A percentile compares a stretch with the other conserved stretches of the same genome.
These are phyloP conservation scores for Rhinoderma darwinii DNA, from an alignment of 2,113 vertebrate species.

Conservation along the genomic window DNA sequence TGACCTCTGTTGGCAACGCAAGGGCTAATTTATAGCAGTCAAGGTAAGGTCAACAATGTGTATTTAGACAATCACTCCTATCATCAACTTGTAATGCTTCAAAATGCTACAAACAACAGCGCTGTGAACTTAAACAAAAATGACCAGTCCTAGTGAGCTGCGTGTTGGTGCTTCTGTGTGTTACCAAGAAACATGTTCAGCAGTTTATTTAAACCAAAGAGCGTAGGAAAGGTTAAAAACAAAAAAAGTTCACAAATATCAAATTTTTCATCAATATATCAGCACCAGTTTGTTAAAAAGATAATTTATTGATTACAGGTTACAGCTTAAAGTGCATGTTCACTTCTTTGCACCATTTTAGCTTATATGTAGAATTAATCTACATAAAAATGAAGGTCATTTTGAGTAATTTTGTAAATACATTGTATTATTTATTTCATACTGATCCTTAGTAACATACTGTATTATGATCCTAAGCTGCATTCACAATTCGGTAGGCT, in stretches of 20 bases:
- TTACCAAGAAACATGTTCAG: background rate
- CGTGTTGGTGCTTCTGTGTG: background rate
- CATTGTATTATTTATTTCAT: background rate
- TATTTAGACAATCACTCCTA: background rate
- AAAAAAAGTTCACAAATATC: background rate
- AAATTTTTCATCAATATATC: slow-evolving; percentile 17
- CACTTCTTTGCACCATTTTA: too few species aligned
- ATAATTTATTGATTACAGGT: background rate
- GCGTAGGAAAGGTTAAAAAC: background rate
- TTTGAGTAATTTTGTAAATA: background rate
- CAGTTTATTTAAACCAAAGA: slow-evolving; percentile 50
- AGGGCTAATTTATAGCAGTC: background rate
- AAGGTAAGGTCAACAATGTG: background rate
- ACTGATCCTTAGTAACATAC: background rate
- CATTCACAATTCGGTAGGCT: background rate
- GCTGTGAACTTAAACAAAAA: slow-evolving; percentile 11
- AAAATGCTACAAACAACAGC: background rate
- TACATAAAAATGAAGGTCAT: background rate
- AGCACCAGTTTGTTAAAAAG: background rate
- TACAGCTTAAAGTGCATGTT: background rate
- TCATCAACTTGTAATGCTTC: background rate
- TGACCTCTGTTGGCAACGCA: slow-evolving; percentile 5
- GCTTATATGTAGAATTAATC: too few species aligned
- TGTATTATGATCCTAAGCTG: background rate
- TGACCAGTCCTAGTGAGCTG: background rate